Evolutionary conservation across 2,797 vertebrate species (phyloP), one percentile per base, ranked within the genome.

Genomic region (Crocodylus rhombifer): DNA sequence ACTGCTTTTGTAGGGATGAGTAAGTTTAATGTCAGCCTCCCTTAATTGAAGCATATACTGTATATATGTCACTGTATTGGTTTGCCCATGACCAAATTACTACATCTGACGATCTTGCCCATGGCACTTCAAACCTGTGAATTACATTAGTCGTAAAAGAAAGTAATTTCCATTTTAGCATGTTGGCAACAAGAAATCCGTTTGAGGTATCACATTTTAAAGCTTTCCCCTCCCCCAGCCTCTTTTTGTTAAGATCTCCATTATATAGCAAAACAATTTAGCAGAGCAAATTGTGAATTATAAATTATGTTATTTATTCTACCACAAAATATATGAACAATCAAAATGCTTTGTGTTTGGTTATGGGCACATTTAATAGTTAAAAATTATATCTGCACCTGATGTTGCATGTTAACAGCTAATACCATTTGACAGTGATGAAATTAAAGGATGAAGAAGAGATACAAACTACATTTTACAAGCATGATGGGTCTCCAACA

Each of bases 401-500:
- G 97, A 98, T 98, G 97, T 97, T 98, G 97, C 97, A 97, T 98
- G 98, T 98, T 98, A 98, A 96, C 97, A 97, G 97, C 97, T 98
- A 98, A 98, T 98, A 97, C 97, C 96, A 92, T 97, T 97, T 98
- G 98, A 98, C 98, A 98, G 97, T 98, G 97, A 98, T 97, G 97
- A 98, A 98, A 98, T 98, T 98, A 98, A 98, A 98, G 97, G 97
- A 98, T 98, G 98, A 98, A 98, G 97, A 97, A 97, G 97, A 98
- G 97, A 98, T 98, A 97, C 98, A 98, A 98, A 98, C 98, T 98
- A 97, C 98, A 98, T 98, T 98, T 98, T 99, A 98, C 98, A 98
- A 98, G 98, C 99, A 99, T 99, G 99, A 99, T 99, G 98, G 98
- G 98, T 98, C 98, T 98, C 97, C 98, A 99, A 98, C 98, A 98